A percentile compares a stretch with the other conserved stretches of the same genome.
These are phyloP conservation scores for Hexactinellida sp. DNA, from an alignment of 37 sponge, comb jelly and placozoan species.

Conservation along the genomic window DNA sequence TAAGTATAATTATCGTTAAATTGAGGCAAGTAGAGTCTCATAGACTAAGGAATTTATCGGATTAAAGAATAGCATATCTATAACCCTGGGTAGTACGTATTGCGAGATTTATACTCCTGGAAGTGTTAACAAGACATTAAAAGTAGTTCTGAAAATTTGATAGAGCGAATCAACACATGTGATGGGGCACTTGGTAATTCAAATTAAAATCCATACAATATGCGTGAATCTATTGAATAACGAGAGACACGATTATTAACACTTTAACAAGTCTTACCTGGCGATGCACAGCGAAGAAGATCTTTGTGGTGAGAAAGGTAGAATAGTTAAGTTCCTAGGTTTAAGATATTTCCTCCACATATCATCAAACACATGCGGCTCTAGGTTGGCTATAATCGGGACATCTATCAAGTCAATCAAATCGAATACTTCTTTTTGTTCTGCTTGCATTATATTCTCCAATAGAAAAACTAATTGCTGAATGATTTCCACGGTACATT, in stretches of 20 bases:
- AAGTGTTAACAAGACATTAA: no score
- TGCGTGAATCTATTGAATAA: no score
- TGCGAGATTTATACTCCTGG: no score
- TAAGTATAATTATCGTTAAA: no score
- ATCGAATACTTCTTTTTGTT: background rate
- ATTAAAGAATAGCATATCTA: no score
- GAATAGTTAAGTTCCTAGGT: background rate
- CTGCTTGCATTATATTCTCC: conserved; percentile 4
- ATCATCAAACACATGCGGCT: background rate
- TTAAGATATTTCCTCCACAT: background rate
- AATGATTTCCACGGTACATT: background rate
- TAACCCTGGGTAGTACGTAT: no score
- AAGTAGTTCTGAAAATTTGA: no score
- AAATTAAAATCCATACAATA: no score
- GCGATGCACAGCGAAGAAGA: background rate
- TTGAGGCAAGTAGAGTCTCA: no score
- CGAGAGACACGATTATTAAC: background rate
- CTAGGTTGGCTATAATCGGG: background rate
- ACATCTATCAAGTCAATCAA: background rate
- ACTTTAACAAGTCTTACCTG: background rate
- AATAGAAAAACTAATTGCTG: conserved; percentile 10
- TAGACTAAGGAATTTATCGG: no score
- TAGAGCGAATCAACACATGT: no score
- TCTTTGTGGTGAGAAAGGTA: background rate
- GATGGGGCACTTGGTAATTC: no score